phyloP scores from a whole-genome alignment of 2,113 vertebrate species.

The Bufo bufo region DNA sequence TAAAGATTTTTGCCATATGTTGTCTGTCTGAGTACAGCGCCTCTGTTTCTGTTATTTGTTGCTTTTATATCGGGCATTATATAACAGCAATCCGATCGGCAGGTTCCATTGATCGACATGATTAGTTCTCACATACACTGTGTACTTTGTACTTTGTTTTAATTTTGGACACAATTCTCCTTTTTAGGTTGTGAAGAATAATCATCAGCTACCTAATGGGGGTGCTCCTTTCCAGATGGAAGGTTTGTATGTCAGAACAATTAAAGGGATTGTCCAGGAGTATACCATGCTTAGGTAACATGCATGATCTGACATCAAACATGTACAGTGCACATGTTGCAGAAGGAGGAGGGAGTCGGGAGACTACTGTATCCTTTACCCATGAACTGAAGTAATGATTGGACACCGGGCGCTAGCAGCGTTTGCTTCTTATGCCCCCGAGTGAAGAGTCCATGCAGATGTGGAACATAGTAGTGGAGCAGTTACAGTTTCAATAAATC shows the following conservation, averaged over 20 bases:
- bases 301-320: neutral
- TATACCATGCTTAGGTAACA: neutral
- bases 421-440: no score
- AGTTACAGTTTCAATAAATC: no score
- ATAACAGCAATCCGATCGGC: neutral
- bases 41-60: neutral
- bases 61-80: neutral
- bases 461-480: no score
- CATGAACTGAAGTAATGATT: no score
- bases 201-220: conserved; percentile 20
- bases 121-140: neutral
- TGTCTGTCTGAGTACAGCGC: neutral
- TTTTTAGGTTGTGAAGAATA: neutral
- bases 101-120: neutral
- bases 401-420: no score
- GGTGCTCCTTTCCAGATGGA: conserved; percentile 49
- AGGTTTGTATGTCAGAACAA: conserved; percentile 26
- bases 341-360: no score
- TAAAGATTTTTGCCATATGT: no score
- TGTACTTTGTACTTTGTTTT: neutral
- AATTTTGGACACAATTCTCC: neutral
- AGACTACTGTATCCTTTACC: no score
- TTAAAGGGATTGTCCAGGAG: neutral
- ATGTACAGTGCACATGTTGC: no score
- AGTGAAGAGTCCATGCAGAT: no score